Evolutionary conservation across 2,113 vertebrate genomes (phyloP).

Genomic region (Pseudorectes ferrugineus): DNA sequence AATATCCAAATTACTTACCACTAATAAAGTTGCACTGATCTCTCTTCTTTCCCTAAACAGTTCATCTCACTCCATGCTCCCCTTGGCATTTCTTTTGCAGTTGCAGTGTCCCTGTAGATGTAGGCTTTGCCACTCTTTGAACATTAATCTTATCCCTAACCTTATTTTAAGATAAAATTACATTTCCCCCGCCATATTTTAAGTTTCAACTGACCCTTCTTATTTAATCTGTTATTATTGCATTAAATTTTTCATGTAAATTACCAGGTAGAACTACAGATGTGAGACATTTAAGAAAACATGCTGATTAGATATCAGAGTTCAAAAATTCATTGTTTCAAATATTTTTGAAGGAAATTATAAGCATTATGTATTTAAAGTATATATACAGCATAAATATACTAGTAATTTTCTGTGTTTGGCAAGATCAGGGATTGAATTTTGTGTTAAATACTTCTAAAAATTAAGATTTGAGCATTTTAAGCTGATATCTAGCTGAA

Average conservation of each 20-base stretch:
- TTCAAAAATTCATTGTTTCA: background rate
- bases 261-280: background rate
- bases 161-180: background rate
- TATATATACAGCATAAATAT: background rate
- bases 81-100: background rate
- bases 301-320: background rate
- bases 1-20: background rate
- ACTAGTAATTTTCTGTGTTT: background rate
- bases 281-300: accelerated
- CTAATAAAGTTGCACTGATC: background rate
- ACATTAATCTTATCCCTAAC: background rate
- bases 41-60: background rate
- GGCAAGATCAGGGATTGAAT: background rate
- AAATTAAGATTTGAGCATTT: background rate
- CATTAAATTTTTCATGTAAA: background rate
- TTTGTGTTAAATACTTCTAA: background rate
- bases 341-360: background rate
- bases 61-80: background rate
- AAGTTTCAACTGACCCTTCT: background rate
- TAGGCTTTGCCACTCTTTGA: background rate
- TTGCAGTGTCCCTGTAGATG: background rate
- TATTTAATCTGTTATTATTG: background rate
- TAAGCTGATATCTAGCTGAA: background rate
- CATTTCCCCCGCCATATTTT: background rate
- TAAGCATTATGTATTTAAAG: background rate